These are phyloP conservation scores for Eupithecia subumbrata DNA, from an alignment of 2,888 invertebrate species.

Conservation along the genomic window DNA sequence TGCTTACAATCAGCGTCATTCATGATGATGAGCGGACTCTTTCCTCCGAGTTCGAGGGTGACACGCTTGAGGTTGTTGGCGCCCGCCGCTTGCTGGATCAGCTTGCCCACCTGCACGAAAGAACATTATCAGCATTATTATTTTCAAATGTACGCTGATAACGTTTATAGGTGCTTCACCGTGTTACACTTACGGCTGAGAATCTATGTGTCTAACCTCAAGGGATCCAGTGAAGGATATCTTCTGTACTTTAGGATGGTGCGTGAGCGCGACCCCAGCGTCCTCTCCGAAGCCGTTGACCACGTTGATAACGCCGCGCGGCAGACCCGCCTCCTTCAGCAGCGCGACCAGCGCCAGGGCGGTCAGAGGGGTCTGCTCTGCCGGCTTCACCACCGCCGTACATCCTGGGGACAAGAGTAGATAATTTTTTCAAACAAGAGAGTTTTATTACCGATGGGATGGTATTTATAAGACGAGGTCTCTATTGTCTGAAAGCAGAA, in stretches of 20 bases:
- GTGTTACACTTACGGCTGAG: not conserved
- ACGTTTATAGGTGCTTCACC: not conserved
- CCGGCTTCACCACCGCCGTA: conserved; percentile 94
- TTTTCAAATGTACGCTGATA: not conserved
- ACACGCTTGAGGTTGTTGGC: conserved; percentile 89
- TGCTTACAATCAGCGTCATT: conserved; percentile 87
- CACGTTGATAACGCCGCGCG: conserved; percentile 94
- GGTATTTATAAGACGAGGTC: not conserved
- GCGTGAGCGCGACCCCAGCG: conserved; percentile 90
- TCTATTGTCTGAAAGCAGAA: not conserved
- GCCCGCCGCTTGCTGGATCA: conserved; percentile 88
- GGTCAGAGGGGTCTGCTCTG: conserved; percentile 96
- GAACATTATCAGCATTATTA: not conserved
- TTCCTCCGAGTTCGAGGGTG: conserved; percentile 93
- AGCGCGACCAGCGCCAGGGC: conserved; percentile 93
- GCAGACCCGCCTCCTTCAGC: conserved; percentile 93
- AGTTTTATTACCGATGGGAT: not conserved
- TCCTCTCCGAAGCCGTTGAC: conserved; percentile 92
- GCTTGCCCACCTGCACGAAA: conserved; percentile 80
- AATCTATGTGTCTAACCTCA: conserved; percentile 71
- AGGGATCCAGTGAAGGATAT: conserved; percentile 88
- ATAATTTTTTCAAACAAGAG: not conserved
- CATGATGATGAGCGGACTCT: conserved; percentile 93
- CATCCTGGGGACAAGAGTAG: conserved; percentile 78
- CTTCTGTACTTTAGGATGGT: conserved; percentile 90